A percentile compares a stretch with the other conserved stretches of the same genome.
Evolutionary conservation across 2,797 vertebrate genomes (phyloP).

Genomic region (Enteromius thamalakanensis): DNA sequence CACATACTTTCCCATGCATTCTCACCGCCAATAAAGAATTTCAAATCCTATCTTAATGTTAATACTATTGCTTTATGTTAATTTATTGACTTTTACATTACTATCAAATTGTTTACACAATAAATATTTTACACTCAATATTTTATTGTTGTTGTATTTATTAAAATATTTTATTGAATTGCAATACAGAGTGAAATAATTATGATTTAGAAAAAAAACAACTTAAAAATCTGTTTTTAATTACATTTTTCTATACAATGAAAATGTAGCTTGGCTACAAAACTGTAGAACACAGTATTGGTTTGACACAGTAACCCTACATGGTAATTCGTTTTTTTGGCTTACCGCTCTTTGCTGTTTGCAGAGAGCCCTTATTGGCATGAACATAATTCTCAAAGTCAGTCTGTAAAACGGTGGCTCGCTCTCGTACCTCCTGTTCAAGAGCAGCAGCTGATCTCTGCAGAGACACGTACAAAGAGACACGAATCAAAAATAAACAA

Average conservation of each 20-base stretch:
- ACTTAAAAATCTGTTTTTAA: not conserved
- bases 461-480: constrained; percentile 27
- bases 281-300: constrained; percentile 1
- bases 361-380: constrained; percentile 68
- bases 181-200: not conserved
- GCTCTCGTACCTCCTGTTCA: constrained; percentile 83
- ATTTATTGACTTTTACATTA: not conserved
- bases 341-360: constrained; percentile 89
- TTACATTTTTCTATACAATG: not conserved
- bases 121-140: not conserved
- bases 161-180: not conserved
- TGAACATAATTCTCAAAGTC: constrained; percentile 90
- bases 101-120: too few species aligned
- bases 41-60: not conserved
- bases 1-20: not conserved
- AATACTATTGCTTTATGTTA: not conserved
- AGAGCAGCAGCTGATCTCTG: constrained; percentile 75
- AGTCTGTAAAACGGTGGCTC: constrained; percentile 90
- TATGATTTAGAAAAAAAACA: not conserved
- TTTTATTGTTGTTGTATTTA: not conserved
- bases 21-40: not conserved
- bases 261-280: not conserved
- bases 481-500: not conserved
- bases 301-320: not conserved
- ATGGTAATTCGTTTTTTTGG: not conserved